Conservation (phyloP, 1,140 invertebrate species). For the Watersipora subatra region DNA sequence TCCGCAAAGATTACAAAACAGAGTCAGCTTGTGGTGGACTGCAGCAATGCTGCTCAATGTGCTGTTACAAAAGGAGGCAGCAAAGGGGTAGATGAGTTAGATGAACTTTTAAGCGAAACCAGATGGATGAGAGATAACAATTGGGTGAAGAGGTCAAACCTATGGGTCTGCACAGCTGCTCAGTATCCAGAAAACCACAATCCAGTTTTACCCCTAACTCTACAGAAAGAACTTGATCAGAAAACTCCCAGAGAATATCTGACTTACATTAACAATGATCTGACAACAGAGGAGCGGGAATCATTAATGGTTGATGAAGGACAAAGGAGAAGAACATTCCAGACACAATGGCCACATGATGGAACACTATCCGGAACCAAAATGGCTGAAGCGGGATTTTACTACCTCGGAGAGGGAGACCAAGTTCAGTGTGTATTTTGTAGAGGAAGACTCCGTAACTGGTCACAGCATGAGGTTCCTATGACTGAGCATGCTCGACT, state of each 20-base stretch:
- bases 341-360: constrained; percentile 53
- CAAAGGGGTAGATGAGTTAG: too few species aligned
- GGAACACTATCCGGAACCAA: constrained; percentile 53
- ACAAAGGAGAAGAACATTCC: constrained; percentile 49
- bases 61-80: too few species aligned
- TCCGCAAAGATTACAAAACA: too few species aligned
- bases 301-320: constrained; percentile 1
- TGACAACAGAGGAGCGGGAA: background rate
- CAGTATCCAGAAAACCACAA: background rate
- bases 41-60: too few species aligned
- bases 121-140: too few species aligned
- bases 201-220: background rate
- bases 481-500: constrained; percentile 75
- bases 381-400: constrained; percentile 50
- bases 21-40: too few species aligned
- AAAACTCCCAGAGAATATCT: background rate
- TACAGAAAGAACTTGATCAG: background rate
- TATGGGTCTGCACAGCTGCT: background rate
- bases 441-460: constrained; percentile 69
- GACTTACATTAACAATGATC: background rate
- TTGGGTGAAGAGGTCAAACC: too few species aligned
- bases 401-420: constrained; percentile 50
- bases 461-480: constrained; percentile 67
- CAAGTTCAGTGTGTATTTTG: constrained; percentile 73
- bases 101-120: too few species aligned